Base-by-base conservation (phyloP, 2,797 vertebrate species). In the Dendrocincla fuliginosa region DNA sequence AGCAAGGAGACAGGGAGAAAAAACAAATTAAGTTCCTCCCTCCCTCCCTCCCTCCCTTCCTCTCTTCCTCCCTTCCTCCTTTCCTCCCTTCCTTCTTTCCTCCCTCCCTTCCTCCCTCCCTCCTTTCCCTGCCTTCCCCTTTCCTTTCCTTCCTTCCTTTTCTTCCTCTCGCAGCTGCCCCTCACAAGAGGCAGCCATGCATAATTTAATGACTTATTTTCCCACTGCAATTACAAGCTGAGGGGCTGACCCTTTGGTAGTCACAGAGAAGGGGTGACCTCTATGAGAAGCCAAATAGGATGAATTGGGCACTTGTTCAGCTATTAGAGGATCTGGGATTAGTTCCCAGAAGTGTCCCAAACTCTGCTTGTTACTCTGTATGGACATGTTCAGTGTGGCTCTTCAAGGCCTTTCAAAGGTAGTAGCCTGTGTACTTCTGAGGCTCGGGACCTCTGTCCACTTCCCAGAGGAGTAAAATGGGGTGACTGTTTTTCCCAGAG, bases 101-200 rank as follows among this genome's bases (percentile, higher is more conserved):
- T 17, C 18, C 18, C 9, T 42, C 18, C 18, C 42, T 42, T 6
- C 13, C 42, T 39, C 42, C 8, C 9, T 42, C 46, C 32, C 18
- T 39, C 15, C 10, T 52, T 14, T 18, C 16, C 3, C 10, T 24
- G 32, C 15, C 10, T 52, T 14, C 13, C 23, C 3, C 10, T 15
- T 20, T 1, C 35, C 16, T 37, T 1, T 19, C 7, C 16, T 5
- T 19, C 11, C 33, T 37, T 1, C n/a, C 6, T 24, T 5, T 16
- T 6, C 37, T 11, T 3, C 16, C 32, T 8, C 23, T 17, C 23
- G 6, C 49, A 50, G 9, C 49, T 50, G 27, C 32, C n/a, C 23
- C 35, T 15, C 35, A 39, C 17, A 60, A 27, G 35, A 27, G 35
- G 13, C 33, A 74, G 8, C 28, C 8, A 4, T 60, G 37, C 18